A percentile compares a stretch with the other conserved stretches of the same genome.
These are phyloP conservation scores for Empidonax alnorum DNA, from an alignment of 2,113 vertebrate species.

Conservation along the genomic window DNA sequence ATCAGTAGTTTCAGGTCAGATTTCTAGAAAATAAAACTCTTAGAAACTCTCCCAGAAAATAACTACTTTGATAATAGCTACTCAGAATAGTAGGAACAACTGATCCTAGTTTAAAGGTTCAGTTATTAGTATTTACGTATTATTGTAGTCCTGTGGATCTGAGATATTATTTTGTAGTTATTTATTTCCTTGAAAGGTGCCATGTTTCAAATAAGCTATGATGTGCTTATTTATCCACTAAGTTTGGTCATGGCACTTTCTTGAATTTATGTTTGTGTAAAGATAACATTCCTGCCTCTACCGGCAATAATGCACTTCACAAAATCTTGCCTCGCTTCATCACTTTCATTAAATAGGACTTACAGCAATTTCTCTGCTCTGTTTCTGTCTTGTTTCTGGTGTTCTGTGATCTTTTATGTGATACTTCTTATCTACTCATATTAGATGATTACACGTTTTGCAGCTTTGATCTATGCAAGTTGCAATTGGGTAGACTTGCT, in stretches of 20 bases:
- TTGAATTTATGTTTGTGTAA: neutral
- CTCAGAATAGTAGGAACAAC: neutral
- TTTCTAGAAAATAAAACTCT: neutral
- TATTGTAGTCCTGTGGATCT: neutral
- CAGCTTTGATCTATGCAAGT: constrained; percentile 8
- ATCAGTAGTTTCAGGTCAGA: neutral
- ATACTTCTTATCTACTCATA: constrained; percentile 10
- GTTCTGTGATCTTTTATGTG: constrained; percentile 10
- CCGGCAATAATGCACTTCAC: neutral
- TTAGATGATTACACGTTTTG: neutral
- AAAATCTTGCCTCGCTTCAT: neutral
- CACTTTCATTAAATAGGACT: neutral
- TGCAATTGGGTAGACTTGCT: neutral
- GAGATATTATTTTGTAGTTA: neutral
- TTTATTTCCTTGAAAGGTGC: neutral
- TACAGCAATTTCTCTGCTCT: neutral
- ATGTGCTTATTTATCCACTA: neutral
- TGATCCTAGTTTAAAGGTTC: neutral
- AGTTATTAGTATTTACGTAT: neutral
- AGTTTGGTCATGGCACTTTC: neutral
- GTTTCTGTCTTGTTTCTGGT: neutral
- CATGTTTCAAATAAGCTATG: neutral
- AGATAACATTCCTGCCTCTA: neutral
- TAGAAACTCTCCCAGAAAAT: neutral
- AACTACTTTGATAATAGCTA: neutral